Conservation (phyloP, 2,113 vertebrate species). For the Daboia siamensis region DNA sequence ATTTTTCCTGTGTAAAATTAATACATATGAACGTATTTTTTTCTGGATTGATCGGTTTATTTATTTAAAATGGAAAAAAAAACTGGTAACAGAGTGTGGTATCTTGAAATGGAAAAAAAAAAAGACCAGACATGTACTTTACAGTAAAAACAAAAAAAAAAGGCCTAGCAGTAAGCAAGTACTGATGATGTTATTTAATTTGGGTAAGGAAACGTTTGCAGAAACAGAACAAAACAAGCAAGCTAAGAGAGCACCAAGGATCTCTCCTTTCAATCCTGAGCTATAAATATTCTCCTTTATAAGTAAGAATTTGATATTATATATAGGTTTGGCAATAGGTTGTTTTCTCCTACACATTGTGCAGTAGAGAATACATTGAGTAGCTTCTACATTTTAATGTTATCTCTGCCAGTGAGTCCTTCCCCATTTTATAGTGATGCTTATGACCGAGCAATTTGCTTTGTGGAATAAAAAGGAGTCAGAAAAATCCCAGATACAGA, state of each 20-base stretch:
- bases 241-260: not conserved
- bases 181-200: not conserved
- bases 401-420: conserved; percentile 47
- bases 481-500: conserved; percentile 56
- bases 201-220: not conserved
- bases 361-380: conserved; percentile 30
- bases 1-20: not conserved
- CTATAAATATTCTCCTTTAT: not conserved
- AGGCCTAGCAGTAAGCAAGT: not conserved
- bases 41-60: not conserved
- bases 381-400: conserved; percentile 51
- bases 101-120: not conserved
- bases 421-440: conserved; percentile 48
- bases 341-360: conserved; percentile 23
- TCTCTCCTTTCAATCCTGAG: not conserved
- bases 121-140: not conserved
- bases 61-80: conserved; percentile 48
- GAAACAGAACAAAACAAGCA: not conserved
- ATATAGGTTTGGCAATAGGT: conserved; percentile 44
- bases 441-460: conserved; percentile 66
- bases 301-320: conserved; percentile 18
- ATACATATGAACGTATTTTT: not conserved
- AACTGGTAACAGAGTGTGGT: conserved; percentile 43
- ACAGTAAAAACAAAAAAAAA: not conserved
- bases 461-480: conserved; percentile 67